Percentiles rank a stretch among this genome's conserved stretches.
Conservation (phyloP, 2,113 vertebrate genomes). For the Neoarius graeffei region DNA sequence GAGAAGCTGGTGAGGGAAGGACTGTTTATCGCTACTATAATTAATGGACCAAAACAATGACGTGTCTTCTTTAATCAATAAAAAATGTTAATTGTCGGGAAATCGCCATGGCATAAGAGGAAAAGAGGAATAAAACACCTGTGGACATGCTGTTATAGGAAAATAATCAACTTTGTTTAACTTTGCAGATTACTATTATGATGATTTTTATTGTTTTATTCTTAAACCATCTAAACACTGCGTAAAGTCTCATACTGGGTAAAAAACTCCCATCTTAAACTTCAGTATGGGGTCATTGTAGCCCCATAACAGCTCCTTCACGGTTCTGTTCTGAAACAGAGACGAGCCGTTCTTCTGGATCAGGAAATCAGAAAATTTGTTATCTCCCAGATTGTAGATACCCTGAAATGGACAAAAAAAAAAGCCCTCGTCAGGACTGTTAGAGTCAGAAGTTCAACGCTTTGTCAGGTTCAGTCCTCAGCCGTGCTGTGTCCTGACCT, state of each 20-base stretch:
- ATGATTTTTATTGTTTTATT: not conserved
- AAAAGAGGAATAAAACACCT: not conserved
- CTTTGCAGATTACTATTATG: not conserved
- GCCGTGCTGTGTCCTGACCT: not conserved
- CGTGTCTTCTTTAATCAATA: not conserved
- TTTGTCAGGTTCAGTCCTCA: not conserved
- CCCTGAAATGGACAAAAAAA: constrained; percentile 68
- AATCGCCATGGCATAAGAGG: not conserved
- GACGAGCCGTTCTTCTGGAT: constrained; percentile 71
- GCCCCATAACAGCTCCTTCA: constrained; percentile 90
- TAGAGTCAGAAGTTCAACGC: not conserved
- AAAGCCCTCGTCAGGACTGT: not conserved
- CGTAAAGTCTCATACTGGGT: constrained; percentile 73
- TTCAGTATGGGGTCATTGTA: constrained; percentile 79
- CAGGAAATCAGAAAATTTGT: constrained; percentile 56
- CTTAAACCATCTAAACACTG: no score
- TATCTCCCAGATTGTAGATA: constrained; percentile 58
- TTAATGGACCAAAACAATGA: not conserved
- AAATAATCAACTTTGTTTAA: not conserved
- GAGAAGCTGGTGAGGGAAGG: no score
- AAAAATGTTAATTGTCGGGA: not conserved
- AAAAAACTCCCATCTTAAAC: constrained; percentile 75
- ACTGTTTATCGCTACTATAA: no score
- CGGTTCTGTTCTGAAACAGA: constrained; percentile 81
- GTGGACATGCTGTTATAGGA: not conserved